Base-by-base conservation (phyloP, 2,113 vertebrate species). In the Heterocephalus glaber region DNA sequence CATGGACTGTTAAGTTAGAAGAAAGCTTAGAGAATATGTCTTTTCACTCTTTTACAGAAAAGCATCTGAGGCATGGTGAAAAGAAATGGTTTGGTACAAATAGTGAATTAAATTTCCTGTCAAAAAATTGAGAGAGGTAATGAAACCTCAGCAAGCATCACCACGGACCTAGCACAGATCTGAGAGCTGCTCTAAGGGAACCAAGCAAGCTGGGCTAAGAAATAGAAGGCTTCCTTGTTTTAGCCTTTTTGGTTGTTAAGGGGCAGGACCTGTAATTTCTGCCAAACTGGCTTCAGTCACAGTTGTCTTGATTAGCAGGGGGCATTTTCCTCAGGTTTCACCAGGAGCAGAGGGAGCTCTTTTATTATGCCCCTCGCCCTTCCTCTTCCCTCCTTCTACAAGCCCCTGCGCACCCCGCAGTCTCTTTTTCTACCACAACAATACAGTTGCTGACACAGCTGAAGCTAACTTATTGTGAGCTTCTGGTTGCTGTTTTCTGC, bases 21-120 rank as follows among this genome's bases (percentile, higher is more conserved):
- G 44, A 89, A 86, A 93, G 63, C 76, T 60, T 86, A 60, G 49
- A 74, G 33, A 60, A 81, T 52, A 3, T 77, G 44, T 96, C 44
- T 79, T 90, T 86, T 82, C 16, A 95, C 72, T 19, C 70, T 95
- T 89, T 94, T 52, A 38, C n/a, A 90, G 79, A 82, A 94, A 77
- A 19, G 28, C 6, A 72, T 65, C 82, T 30, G 14, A 83, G 80
- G 28, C 56, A 86, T 63, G 5, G 7, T 47, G 54, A 44, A 90
- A 96, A 74, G 16, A 86, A 94, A 63, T 35, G 38, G 20, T 61
- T 63, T 76, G 44, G 10, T 94, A 66, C 11, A 92, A 92, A 87
- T 19, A 72, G 12, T 70, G 38, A 86, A 83, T 90, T 85, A 44
- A 56, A 76, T 80, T 68, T 96, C 79, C 61, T 63, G 7, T 35